phyloP scores from a whole-genome alignment of 2,888 invertebrate species.

The Gari tellinella region DNA sequence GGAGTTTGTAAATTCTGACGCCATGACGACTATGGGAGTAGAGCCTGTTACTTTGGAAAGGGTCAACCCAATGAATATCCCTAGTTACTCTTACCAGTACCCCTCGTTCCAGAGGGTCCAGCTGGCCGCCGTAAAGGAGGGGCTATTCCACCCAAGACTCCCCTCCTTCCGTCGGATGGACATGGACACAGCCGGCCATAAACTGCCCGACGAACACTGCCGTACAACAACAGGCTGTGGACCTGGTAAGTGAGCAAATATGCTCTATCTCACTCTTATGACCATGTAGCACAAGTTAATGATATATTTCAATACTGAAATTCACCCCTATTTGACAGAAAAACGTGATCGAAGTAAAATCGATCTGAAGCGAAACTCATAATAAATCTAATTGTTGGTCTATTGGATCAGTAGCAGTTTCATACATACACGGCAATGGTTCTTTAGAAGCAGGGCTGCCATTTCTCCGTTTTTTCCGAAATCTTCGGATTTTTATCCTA shows the following conservation, averaged over 20 bases:
- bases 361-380: too few relatives aligned
- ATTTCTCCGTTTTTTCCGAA: too few relatives aligned
- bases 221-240: conserved; percentile 79
- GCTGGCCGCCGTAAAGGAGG: conserved; percentile 81
- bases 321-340: too few relatives aligned
- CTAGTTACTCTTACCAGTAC: conserved; percentile 81
- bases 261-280: not conserved
- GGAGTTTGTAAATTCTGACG: not conserved
- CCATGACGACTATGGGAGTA: conserved; percentile 81
- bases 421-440: too few relatives aligned
- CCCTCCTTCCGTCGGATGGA: conserved; percentile 83
- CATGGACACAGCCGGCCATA: conserved; percentile 82
- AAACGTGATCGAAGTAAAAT: too few relatives aligned
- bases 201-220: conserved; percentile 82
- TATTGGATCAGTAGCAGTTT: too few relatives aligned
- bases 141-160: conserved; percentile 80
- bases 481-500: too few relatives aligned
- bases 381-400: too few relatives aligned
- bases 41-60: conserved; percentile 66
- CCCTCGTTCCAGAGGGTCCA: conserved; percentile 78
- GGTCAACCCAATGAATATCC: conserved; percentile 76
- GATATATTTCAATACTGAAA: too few relatives aligned
- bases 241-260: conserved; percentile 66
- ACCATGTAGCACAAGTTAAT: too few relatives aligned
- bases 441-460: too few relatives aligned